Base-by-base conservation (phyloP, 2,888 invertebrate species). In the Acrobasis consociella region DNA sequence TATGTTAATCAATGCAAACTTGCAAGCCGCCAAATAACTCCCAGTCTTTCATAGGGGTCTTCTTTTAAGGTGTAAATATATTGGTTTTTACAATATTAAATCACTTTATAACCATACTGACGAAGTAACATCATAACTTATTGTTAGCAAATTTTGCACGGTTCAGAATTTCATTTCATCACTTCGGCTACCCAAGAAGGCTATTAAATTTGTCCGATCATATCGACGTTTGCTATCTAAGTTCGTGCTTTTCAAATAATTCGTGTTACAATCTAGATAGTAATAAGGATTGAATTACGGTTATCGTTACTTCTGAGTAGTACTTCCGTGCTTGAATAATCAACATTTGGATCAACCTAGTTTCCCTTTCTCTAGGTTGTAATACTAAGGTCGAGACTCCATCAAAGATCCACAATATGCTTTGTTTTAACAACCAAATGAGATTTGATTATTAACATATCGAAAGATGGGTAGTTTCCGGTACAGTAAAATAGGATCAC, bases 301-400 rank as follows among this genome's bases (percentile, higher is more conserved):
- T 73, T 75, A 72, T 75, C 77, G 73, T 74, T 75, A 73, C 70
- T 62, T 71, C 64, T 64, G 68, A 72, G 71, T 69, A 71, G 56
- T 56, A 74, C 71, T 74, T 76, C 73, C 72, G 69, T 64, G 70
- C 73, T 74, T 73, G 67, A 72, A 74, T 76, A 77, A 78, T 75
- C 72, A 72, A 68, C 68, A 69, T 73, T 75, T 70, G 62, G 68
- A 73, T 73, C 67, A 69, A 68, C 69, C 71, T 70, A 74, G 73
- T 77, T 78, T 74, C 72, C 71, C 73, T 72, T 72, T 74, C 71
- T 70, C 71, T 67, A 62, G 39, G 17, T 60, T 37, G 58, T 46
- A 42, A 61, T 31, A 22, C 22, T 22, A 31, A 31, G 8, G 31
- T 31, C 31, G 31, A 7, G 1, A 31, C 31, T 31, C 31, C 5